These are phyloP conservation scores for Aromia moschata DNA, from an alignment of 2,888 invertebrate species.

Conservation along the genomic window DNA sequence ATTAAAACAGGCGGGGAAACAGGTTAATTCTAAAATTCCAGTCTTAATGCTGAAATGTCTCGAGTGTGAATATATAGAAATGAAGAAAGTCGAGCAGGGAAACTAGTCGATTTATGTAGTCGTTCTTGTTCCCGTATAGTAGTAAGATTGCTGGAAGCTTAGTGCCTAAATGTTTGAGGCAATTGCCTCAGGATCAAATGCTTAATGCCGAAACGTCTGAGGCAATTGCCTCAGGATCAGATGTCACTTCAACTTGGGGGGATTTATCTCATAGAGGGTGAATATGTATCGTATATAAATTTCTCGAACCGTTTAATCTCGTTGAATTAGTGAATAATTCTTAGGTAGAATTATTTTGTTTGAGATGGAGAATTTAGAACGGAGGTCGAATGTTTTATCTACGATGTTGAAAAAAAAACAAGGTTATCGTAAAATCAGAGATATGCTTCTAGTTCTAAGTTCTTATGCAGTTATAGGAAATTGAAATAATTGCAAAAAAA, in stretches of 20 bases:
- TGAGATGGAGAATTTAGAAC: too few relatives aligned
- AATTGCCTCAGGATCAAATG: constrained; percentile 44
- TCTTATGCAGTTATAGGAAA: too few relatives aligned
- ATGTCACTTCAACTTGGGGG: constrained; percentile 39
- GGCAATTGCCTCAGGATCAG: constrained; percentile 44
- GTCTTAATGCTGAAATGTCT: not conserved
- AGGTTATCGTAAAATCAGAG: too few relatives aligned
- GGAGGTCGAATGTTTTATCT: too few relatives aligned
- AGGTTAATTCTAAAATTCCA: constrained; percentile 6
- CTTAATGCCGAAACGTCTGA: constrained; percentile 44
- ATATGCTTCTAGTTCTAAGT: too few relatives aligned
- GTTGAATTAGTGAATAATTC: too few relatives aligned
- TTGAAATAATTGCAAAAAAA: too few relatives aligned
- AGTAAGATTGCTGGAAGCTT: constrained; percentile 45
- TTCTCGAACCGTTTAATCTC: too few relatives aligned
- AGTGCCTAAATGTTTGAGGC: constrained; percentile 43
- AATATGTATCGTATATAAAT: not conserved
- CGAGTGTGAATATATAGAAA: constrained; percentile 8
- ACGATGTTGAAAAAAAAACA: too few relatives aligned
- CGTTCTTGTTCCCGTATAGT: constrained; percentile 33
- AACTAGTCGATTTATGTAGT: constrained; percentile 21
- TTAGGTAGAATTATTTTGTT: too few relatives aligned
- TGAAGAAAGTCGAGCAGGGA: constrained; percentile 16
- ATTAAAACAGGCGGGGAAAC: not conserved
- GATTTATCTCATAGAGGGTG: constrained; percentile 23